Conservation (phyloP, 64 coral and sea anemone genomes). For the Pocillopora damicornis region DNA sequence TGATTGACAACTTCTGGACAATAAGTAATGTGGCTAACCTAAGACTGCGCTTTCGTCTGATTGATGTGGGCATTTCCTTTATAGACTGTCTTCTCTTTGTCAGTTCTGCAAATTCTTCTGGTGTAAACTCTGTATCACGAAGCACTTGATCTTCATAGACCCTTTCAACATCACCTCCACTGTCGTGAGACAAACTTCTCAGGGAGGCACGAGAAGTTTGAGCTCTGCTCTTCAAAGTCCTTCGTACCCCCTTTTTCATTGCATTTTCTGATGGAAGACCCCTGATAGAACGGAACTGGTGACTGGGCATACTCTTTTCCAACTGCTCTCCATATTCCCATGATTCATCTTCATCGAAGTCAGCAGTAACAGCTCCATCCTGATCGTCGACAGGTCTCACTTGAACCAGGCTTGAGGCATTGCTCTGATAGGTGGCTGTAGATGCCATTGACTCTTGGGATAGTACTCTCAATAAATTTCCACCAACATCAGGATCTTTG, state of each 20-base stretch:
- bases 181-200: slow-evolving; percentile 21
- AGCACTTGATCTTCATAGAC: slow-evolving; percentile 75
- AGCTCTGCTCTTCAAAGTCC: slow-evolving; percentile 43
- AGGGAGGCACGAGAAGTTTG: slow-evolving; percentile 20
- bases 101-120: slow-evolving; percentile 74
- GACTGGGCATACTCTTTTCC: slow-evolving; percentile 62
- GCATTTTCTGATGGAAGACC: slow-evolving; percentile 77
- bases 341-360: slow-evolving; percentile 15
- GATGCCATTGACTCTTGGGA: slow-evolving; percentile 39
- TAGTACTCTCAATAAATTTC: slow-evolving; percentile 22
- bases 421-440: slow-evolving; percentile 26
- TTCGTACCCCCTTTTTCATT: slow-evolving; percentile 64
- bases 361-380: not conserved
- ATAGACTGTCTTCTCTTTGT: slow-evolving; percentile 60
- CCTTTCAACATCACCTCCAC: slow-evolving; percentile 13
- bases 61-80: slow-evolving; percentile 89
- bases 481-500: not conserved
- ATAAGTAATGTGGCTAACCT: not conserved
- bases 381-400: not conserved
- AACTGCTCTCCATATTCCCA: slow-evolving; percentile 37
- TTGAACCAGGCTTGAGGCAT: slow-evolving; percentile 36
- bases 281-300: slow-evolving; percentile 54
- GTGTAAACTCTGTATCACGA: slow-evolving; percentile 44
- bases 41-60: slow-evolving; percentile 73
- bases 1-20: not conserved